A percentile compares a stretch with the other conserved stretches of the same genome.
phyloP scores from a whole-genome alignment of 1,140 invertebrate species.

The Philotrypesis tridentata region DNA sequence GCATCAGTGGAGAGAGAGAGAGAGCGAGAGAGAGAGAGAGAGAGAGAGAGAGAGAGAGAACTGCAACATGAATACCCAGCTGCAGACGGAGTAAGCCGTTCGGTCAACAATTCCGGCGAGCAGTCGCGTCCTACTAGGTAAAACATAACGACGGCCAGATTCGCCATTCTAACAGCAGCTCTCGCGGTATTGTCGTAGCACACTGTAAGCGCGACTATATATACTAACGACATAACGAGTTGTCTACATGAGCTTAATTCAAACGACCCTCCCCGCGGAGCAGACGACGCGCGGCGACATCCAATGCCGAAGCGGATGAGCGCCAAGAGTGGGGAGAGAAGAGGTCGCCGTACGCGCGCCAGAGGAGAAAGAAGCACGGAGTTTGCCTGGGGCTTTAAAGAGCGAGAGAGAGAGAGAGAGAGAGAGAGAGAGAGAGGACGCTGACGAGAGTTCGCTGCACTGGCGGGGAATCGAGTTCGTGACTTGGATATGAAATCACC shows the following conservation, averaged over 20 bases:
- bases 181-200: constrained; percentile 4
- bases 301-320: neutral
- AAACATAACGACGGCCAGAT: constrained; percentile 6
- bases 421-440: constrained; percentile 51
- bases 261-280: constrained; percentile 51
- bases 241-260: constrained; percentile 64
- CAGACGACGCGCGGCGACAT: neutral
- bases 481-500: constrained; percentile 61
- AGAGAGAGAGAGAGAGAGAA: too few species aligned
- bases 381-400: constrained; percentile 8
- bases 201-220: neutral
- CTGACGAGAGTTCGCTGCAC: constrained; percentile 50
- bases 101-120: neutral
- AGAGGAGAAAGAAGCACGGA: neutral
- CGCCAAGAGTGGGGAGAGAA: neutral
- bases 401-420: constrained; percentile 39
- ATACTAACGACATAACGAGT: constrained; percentile 61
- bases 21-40: too few species aligned
- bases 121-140: neutral
- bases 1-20: neutral
- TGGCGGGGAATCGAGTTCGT: constrained; percentile 67
- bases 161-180: neutral
- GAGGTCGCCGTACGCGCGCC: neutral
- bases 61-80: neutral
- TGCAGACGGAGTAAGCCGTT: neutral